Evolutionary conservation across 2,113 vertebrate genomes (phyloP), one percentile per base, ranked within the genome.

Genomic region (Engystomops pustulosus): DNA sequence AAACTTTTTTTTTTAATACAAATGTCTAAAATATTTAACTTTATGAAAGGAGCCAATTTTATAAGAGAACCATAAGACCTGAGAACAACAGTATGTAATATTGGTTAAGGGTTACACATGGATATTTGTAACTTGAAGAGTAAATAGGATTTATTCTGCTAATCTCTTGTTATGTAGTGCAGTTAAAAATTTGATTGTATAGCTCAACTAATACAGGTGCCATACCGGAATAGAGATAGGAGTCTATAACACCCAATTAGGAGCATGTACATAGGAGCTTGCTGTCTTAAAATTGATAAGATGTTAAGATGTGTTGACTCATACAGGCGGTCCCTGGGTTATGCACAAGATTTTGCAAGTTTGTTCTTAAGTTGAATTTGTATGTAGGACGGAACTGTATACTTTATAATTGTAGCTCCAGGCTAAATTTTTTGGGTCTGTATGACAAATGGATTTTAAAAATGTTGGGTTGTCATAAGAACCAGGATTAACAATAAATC

Each of bases 131-230:
- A 60, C 27, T 60, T 3, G 17, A n/a, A 25, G 25, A 55, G 25
- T 11, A 75, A 75, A 75, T 58, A 12, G 27, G 74, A 79, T 79
- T 62, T 44, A 44, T 30, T 27, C 6, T 9, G 18, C 23, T 79
- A 55, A 62, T 44, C 36, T 14, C 27, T 44, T 11, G 2, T 14
- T 23, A 38, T 44, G 30, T 34, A 25, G 76, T 79, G 55, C 11
- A 44, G 76, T 62, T 62, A 62, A n/a, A 62, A 60, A 76, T 23
- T 78, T 78, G 51, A 78, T 78, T 78, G 36, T 32, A 23, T 78
- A 20, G 32, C 32, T 38, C 20, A 58, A 30, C 34, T 78, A 20
- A 25, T n/a, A 58, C 5, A 23, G 49, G 20, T 78, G 20, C 27
- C 23, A 32, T 41, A 23, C 14, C 47, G 32, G 27, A 4, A 30